phyloP scores from a whole-genome alignment of 2,797 vertebrate genomes.

The Eospalax fontanierii region DNA sequence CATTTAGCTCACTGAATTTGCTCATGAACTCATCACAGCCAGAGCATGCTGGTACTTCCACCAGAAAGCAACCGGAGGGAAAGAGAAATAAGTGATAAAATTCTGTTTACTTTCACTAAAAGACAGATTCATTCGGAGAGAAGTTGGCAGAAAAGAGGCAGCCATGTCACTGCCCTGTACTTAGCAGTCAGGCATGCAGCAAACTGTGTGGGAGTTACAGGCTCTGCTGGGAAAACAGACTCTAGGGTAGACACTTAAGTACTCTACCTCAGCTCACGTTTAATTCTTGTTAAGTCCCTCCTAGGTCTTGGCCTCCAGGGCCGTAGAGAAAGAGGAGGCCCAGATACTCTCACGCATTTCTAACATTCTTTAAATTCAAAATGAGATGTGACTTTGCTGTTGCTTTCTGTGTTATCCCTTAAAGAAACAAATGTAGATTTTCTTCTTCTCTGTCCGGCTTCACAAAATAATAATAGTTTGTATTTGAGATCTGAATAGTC shows the following conservation, averaged over 20 bases:
- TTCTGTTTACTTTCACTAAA: slow-evolving; percentile 16
- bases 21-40: slow-evolving; percentile 45
- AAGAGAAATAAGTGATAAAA: background rate
- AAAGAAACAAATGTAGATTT: background rate
- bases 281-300: background rate
- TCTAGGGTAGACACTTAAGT: background rate
- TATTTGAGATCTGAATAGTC: background rate
- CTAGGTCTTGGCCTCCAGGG: background rate
- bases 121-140: slow-evolving; percentile 21
- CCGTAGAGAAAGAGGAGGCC: background rate
- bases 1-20: slow-evolving; percentile 67
- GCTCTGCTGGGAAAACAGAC: background rate
- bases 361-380: slow-evolving; percentile 38
- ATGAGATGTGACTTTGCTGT: background rate
- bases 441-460: slow-evolving; percentile 13
- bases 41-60: background rate
- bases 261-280: background rate
- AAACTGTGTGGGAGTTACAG: background rate
- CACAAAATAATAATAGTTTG: slow-evolving; percentile 51
- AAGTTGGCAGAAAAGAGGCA: background rate
- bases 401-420: background rate
- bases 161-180: background rate
- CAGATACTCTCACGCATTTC: background rate
- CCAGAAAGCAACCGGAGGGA: background rate
- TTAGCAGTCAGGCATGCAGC: background rate